A percentile compares a stretch with the other conserved stretches of the same genome.
Conservation (phyloP, 2,888 invertebrate species). For the Sinohyriopsis cumingii region DNA sequence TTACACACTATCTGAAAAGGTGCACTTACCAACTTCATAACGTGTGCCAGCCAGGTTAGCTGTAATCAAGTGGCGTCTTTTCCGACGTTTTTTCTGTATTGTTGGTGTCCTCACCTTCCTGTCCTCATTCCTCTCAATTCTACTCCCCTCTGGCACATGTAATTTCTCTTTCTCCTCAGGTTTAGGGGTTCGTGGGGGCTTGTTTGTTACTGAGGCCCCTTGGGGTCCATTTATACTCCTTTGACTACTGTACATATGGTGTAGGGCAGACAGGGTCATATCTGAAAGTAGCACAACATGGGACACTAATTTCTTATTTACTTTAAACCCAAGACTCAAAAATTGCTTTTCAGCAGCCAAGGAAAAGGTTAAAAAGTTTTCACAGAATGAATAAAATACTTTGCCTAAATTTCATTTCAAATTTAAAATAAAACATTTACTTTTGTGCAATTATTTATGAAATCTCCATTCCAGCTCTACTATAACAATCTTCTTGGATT, state of each 20-base stretch:
- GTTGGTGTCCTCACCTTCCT: constrained; percentile 12
- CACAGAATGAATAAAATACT: too few species aligned
- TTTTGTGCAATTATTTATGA: too few species aligned
- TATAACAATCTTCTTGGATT: too few species aligned
- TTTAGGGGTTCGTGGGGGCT: constrained; percentile 6
- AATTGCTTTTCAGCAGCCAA: too few species aligned
- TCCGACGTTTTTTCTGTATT: constrained; percentile 44
- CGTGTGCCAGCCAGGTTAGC: constrained; percentile 69
- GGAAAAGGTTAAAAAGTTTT: too few species aligned
- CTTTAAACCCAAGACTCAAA: too few species aligned
- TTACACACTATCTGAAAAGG: neutral
- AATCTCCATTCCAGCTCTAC: too few species aligned
- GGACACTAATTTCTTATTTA: too few species aligned
- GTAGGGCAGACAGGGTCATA: constrained; percentile 48
- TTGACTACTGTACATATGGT: constrained; percentile 24
- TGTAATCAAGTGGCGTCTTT: constrained; percentile 53
- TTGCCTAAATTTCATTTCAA: too few species aligned
- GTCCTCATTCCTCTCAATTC: constrained; percentile 30
- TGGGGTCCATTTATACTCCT: neutral
- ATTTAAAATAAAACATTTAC: too few species aligned
- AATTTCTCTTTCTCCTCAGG: constrained; percentile 9
- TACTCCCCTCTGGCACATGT: constrained; percentile 13
- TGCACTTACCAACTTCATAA: constrained; percentile 69
- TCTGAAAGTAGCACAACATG: constrained; percentile 31
- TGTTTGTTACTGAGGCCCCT: constrained; percentile 7